Evolutionary conservation across 1,140 invertebrate genomes (phyloP).

Genomic region (Pissodes strobi): DNA sequence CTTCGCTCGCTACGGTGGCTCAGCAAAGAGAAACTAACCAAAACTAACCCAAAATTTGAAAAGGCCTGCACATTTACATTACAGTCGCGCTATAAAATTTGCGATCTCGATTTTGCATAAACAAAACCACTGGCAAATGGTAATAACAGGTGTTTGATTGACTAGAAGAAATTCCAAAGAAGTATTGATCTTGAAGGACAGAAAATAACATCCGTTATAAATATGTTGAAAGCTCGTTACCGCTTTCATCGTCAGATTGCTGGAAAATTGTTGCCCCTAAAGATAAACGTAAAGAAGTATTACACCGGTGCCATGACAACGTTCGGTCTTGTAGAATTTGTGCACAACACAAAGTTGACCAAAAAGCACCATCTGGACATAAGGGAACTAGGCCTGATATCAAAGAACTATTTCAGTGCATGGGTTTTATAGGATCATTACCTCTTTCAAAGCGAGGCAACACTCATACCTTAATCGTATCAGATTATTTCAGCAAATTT

Average conservation of each 20-base stretch:
- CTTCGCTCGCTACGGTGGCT: too few relatives aligned
- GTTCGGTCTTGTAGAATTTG: slow-evolving; percentile 44
- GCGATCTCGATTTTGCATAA: slow-evolving; percentile 11
- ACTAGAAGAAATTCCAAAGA: slow-evolving; percentile 19
- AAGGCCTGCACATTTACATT: too few relatives aligned
- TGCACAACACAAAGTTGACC: slow-evolving; percentile 40
- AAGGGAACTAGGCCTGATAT: slow-evolving; percentile 37
- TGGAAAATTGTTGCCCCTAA: slow-evolving; percentile 37
- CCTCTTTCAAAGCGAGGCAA: slow-evolving; percentile 45
- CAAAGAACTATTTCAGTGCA: slow-evolving; percentile 40
- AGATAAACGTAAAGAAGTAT: slow-evolving; percentile 7
- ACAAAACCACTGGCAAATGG: slow-evolving; percentile 10
- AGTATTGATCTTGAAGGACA: slow-evolving; percentile 26
- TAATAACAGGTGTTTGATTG: slow-evolving; percentile 13
- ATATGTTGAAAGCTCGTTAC: slow-evolving; percentile 9
- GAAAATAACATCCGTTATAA: slow-evolving; percentile 28
- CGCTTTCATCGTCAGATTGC: not conserved
- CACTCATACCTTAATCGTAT: slow-evolving; percentile 47
- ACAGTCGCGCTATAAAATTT: too few relatives aligned
- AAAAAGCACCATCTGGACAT: slow-evolving; percentile 36
- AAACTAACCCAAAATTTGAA: too few relatives aligned
- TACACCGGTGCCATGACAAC: slow-evolving; percentile 26
- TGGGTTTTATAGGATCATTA: slow-evolving; percentile 47
- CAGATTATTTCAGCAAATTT: slow-evolving; percentile 52
- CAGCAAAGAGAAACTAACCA: too few relatives aligned